Conservation (phyloP, 2,888 invertebrate species). For the Dolichomitus sp. region DNA sequence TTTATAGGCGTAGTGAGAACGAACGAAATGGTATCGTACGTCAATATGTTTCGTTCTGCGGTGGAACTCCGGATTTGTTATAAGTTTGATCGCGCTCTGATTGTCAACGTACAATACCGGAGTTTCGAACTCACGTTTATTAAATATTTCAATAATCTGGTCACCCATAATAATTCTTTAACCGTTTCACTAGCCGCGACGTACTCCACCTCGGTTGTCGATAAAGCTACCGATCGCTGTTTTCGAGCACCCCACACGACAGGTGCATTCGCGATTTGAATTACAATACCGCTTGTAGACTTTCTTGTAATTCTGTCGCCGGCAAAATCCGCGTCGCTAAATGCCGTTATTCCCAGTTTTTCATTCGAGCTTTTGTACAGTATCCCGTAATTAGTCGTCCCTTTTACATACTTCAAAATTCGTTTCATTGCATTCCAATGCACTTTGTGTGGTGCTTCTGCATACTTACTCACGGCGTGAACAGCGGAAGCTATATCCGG, state of each 20-base stretch:
- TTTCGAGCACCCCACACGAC: slow-evolving; percentile 19
- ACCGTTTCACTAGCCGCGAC: slow-evolving; percentile 52
- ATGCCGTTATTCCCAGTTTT: not conserved
- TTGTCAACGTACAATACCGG: slow-evolving; percentile 47
- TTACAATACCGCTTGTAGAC: slow-evolving; percentile 60
- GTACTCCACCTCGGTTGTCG: slow-evolving; percentile 57
- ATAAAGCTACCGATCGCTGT: slow-evolving; percentile 36
- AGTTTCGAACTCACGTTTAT: not conserved
- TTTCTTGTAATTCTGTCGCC: too few species aligned
- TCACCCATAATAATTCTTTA: slow-evolving; percentile 38
- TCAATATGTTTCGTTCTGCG: too few species aligned
- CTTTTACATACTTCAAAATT: slow-evolving; percentile 64
- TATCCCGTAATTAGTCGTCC: slow-evolving; percentile 51
- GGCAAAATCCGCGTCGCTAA: too few species aligned
- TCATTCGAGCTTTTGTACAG: not conserved
- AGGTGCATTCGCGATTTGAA: slow-evolving; percentile 48
- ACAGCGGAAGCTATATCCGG: slow-evolving; percentile 68
- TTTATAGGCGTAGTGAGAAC: slow-evolving; percentile 21
- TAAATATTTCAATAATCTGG: not conserved
- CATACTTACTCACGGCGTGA: slow-evolving; percentile 51
- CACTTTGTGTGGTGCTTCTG: slow-evolving; percentile 57
- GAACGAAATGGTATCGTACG: slow-evolving; percentile 35
- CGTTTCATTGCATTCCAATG: slow-evolving; percentile 67
- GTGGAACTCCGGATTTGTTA: slow-evolving; percentile 58
- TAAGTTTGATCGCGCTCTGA: slow-evolving; percentile 44